phyloP scores from a whole-genome alignment of 2,888 invertebrate species.

The Drosophila ustulata region DNA sequence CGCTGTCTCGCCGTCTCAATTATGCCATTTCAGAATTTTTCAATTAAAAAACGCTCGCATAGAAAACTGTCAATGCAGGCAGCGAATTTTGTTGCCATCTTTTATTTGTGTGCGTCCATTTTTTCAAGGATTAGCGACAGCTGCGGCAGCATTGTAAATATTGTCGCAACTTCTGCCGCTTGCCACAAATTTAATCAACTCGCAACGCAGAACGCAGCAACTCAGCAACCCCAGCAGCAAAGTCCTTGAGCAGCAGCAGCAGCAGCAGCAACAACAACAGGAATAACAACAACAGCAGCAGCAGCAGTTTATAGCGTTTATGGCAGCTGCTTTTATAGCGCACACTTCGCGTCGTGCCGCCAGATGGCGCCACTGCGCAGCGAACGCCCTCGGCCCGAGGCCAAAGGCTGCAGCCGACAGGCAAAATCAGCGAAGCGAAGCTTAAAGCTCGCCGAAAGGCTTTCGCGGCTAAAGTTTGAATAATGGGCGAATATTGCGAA shows the following conservation, averaged over 20 bases:
- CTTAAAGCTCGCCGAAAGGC: slow-evolving; percentile 31
- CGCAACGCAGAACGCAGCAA: background rate
- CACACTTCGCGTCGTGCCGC: slow-evolving; percentile 1
- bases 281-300: no score
- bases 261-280: background rate
- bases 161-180: slow-evolving; percentile 32
- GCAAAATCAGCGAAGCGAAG: background rate
- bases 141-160: slow-evolving; percentile 15
- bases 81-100: slow-evolving; percentile 20
- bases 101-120: background rate
- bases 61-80: slow-evolving; percentile 33
- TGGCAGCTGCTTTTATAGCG: slow-evolving; percentile 54
- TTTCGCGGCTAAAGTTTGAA: background rate
- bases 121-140: slow-evolving; percentile 53
- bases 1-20: slow-evolving; percentile 52
- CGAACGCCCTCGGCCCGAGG: slow-evolving; percentile 1
- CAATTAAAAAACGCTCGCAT: slow-evolving; percentile 64
- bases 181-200: slow-evolving; percentile 38
- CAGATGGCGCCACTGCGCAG: slow-evolving; percentile 50
- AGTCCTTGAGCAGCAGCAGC: slow-evolving; percentile 7
- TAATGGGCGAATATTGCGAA: background rate
- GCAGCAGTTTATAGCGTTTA: slow-evolving; percentile 24
- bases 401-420: slow-evolving; percentile 1
- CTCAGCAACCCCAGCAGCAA: slow-evolving; percentile 8
- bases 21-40: slow-evolving; percentile 77